Percentiles rank a stretch among this genome's conserved stretches.
These are phyloP conservation scores for Myanophis thanlyinensis DNA, from an alignment of 2,113 vertebrate species.

Conservation along the genomic window DNA sequence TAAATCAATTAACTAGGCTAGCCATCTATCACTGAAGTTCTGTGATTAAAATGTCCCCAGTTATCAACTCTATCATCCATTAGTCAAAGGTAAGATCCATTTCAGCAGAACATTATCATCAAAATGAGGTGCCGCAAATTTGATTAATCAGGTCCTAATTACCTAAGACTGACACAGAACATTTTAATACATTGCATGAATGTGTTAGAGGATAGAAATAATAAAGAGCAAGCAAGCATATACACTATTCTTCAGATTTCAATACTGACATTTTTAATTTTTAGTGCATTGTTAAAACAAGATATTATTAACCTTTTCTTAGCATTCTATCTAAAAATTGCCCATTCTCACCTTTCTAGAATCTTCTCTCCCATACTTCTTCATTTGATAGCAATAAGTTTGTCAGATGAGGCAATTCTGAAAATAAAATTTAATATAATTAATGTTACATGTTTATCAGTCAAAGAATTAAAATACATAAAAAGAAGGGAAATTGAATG, in stretches of 20 bases:
- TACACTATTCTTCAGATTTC: constrained; percentile 1
- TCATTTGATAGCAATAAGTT: neutral
- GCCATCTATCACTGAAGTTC: constrained; percentile 53
- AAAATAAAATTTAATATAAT: neutral
- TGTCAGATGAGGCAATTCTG: neutral
- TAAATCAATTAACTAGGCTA: constrained; percentile 63
- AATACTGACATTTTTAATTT: neutral
- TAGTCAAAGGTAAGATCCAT: constrained; percentile 58
- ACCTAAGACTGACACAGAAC: constrained; percentile 32
- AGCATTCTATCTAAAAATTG: neutral
- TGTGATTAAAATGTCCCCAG: constrained; percentile 68
- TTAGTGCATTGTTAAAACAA: constrained; percentile 3
- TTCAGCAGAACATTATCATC: constrained; percentile 45
- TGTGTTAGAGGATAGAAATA: constrained; percentile 25
- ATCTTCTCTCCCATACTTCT: constrained; percentile 8
- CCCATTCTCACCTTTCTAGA: neutral
- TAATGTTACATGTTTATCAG: neutral
- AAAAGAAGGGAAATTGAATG: neutral
- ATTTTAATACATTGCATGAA: constrained; percentile 10
- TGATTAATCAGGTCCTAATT: constrained; percentile 63
- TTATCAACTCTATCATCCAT: constrained; percentile 59
- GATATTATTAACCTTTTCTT: constrained; percentile 33
- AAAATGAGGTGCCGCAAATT: constrained; percentile 54
- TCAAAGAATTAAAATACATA: neutral
- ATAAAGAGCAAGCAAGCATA: neutral